phyloP scores from a whole-genome alignment of 2,888 invertebrate genomes.

The Drosophila atroscutellata region DNA sequence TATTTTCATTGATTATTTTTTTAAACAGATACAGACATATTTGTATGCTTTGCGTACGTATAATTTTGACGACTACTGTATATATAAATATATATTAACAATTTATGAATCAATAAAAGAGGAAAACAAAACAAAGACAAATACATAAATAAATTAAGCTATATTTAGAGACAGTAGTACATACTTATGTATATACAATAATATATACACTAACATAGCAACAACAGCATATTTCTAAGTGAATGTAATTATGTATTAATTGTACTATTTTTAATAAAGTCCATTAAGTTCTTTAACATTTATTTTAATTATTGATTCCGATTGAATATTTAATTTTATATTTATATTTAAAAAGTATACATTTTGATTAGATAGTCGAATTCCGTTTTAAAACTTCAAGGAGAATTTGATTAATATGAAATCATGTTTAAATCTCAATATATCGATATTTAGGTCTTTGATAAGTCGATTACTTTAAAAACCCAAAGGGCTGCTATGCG shows the following conservation, averaged over 20 bases:
- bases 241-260: conserved; percentile 17
- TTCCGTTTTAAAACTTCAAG: neutral
- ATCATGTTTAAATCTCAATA: neutral
- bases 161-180: conserved; percentile 6
- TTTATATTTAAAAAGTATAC: neutral
- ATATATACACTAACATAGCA: conserved; percentile 1
- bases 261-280: conserved; percentile 27
- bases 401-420: neutral
- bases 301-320: neutral
- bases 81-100: conserved; percentile 2
- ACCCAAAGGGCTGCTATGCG: neutral
- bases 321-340: neutral
- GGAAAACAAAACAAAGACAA: neutral
- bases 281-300: conserved; percentile 12
- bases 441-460: neutral
- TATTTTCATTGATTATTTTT: neutral
- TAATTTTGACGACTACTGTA: conserved; percentile 5
- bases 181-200: conserved; percentile 15
- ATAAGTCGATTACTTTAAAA: neutral
- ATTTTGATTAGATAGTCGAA: neutral
- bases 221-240: conserved; percentile 14
- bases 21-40: neutral
- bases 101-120: conserved; percentile 1
- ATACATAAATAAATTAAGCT: conserved; percentile 2
- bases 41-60: neutral